These are phyloP conservation scores for Platysteira castanea DNA, from an alignment of 2,113 vertebrate species.

Conservation along the genomic window DNA sequence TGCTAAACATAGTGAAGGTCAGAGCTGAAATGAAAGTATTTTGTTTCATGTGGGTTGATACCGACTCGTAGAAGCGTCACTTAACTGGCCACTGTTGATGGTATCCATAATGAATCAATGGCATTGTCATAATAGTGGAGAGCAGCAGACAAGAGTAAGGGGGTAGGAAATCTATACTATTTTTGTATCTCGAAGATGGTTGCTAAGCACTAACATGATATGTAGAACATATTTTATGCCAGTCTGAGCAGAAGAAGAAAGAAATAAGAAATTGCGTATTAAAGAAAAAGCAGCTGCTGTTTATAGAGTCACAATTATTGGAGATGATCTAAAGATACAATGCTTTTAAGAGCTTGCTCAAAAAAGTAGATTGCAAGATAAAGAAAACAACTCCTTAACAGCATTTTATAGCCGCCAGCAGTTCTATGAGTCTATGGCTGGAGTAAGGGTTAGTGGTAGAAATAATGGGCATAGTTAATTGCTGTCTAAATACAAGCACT, in stretches of 20 bases:
- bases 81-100: background rate
- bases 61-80: background rate
- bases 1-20: background rate
- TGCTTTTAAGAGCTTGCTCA: background rate
- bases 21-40: background rate
- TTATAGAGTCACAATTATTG: background rate
- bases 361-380: background rate
- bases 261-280: background rate
- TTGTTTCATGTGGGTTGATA: background rate
- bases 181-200: background rate
- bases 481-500: background rate
- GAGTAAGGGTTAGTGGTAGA: background rate
- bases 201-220: conserved; percentile 1
- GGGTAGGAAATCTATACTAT: background rate
- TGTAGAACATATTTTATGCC: background rate
- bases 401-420: background rate
- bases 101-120: background rate
- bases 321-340: background rate
- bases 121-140: background rate
- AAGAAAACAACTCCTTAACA: background rate
- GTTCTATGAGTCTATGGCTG: background rate
- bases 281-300: background rate
- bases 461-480: background rate
- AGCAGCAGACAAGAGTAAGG: background rate
- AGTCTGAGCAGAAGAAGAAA: background rate